Conservation (phyloP, 1,140 invertebrate species). For the Bombus polaris region DNA sequence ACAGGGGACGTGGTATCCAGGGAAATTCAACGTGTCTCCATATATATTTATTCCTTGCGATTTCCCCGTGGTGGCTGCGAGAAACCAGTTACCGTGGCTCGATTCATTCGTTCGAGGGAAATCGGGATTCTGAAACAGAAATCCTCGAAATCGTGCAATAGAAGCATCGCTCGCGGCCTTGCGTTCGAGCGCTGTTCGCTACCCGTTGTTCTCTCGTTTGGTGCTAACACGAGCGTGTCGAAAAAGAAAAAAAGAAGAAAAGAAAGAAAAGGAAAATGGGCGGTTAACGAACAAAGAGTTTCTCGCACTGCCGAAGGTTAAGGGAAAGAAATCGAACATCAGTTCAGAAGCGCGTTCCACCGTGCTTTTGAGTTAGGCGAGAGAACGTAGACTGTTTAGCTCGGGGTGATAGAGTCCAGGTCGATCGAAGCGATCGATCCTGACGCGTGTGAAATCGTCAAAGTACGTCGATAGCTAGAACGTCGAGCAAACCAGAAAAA, state of each 20-base stretch:
- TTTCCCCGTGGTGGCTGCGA: not conserved
- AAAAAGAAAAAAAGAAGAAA: not conserved
- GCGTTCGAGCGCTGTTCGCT: not conserved
- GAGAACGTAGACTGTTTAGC: slow-evolving; percentile 80
- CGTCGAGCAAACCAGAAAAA: slow-evolving; percentile 60
- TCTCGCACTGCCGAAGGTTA: not conserved
- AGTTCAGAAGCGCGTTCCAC: slow-evolving; percentile 57
- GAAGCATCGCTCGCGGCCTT: slow-evolving; percentile 5
- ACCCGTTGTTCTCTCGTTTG: not conserved
- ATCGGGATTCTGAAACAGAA: not conserved
- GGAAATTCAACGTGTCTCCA: not conserved
- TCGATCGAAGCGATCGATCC: slow-evolving; percentile 41
- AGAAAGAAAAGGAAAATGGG: not conserved
- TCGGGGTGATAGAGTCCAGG: slow-evolving; percentile 77
- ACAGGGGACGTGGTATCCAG: not conserved
- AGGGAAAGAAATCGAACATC: not conserved
- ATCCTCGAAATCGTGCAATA: slow-evolving; percentile 54
- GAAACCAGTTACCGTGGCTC: slow-evolving; percentile 9
- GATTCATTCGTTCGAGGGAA: slow-evolving; percentile 2
- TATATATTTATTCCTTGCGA: not conserved
- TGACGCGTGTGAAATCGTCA: not conserved
- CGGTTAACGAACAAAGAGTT: not conserved
- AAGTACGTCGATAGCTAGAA: not conserved
- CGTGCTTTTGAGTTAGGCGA: slow-evolving; percentile 75
- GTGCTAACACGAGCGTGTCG: slow-evolving; percentile 13